These are phyloP conservation scores for Silurus meridionalis DNA, from an alignment of 2,113 vertebrate species.

Conservation along the genomic window DNA sequence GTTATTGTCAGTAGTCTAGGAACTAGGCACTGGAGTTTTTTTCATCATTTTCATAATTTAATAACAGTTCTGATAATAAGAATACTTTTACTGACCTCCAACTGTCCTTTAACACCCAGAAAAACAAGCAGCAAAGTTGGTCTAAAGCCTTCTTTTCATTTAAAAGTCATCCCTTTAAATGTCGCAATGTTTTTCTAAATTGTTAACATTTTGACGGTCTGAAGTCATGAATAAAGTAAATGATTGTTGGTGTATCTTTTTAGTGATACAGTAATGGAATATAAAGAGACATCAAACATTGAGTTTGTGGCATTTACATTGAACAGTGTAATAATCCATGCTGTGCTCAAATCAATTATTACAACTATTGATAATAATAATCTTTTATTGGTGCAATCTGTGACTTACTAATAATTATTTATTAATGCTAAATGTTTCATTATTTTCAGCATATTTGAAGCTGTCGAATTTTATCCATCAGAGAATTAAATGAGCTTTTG, in stretches of 20 bases:
- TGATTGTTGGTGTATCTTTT: slow-evolving; percentile 8
- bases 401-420: background rate
- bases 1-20: background rate
- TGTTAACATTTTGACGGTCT: slow-evolving; percentile 58
- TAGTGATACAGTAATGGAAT: background rate
- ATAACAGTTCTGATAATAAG: background rate
- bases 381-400: background rate
- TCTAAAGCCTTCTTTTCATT: slow-evolving; percentile 63
- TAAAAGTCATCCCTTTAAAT: slow-evolving; percentile 64
- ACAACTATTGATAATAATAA: background rate
- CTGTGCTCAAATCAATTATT: background rate
- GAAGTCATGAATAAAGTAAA: slow-evolving; percentile 5
- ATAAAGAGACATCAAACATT: background rate
- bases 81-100: background rate
- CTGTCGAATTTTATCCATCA: background rate
- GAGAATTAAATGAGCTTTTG: background rate
- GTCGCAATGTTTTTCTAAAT: slow-evolving; percentile 69
- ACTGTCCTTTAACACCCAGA: background rate
- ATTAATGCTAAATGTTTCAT: background rate
- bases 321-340: background rate
- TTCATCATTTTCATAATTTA: background rate
- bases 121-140: slow-evolving; percentile 69
- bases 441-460: background rate
- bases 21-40: background rate
- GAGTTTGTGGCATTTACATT: background rate